Evolutionary conservation across 92 coral and sea anemone genomes (phyloP).

Genomic region (Pocillopora grandis): DNA sequence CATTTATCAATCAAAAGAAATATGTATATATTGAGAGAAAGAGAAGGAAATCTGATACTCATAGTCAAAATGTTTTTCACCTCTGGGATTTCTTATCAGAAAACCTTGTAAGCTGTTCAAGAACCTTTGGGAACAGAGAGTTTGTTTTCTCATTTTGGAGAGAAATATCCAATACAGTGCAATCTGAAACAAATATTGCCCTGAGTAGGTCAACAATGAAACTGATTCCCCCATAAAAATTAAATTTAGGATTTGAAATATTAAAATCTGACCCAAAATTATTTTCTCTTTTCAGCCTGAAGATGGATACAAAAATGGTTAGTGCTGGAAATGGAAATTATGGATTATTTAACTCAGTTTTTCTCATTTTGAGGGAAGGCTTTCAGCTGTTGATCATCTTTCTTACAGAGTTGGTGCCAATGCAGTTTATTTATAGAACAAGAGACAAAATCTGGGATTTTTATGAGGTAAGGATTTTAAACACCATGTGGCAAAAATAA

Average conservation of each 20-base stretch:
- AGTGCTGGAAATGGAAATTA: slow-evolving; percentile 22
- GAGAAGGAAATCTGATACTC: no score
- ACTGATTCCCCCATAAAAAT: no score
- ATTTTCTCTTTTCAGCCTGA: slow-evolving; percentile 41
- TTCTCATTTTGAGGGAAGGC: not conserved
- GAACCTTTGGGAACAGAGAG: no score
- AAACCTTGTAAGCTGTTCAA: no score
- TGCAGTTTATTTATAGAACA: slow-evolving; percentile 90
- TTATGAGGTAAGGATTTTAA: slow-evolving; percentile 78
- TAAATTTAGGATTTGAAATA: no score
- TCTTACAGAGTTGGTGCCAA: slow-evolving; percentile 70
- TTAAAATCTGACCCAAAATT: no score
- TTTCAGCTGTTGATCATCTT: not conserved
- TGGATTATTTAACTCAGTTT: not conserved
- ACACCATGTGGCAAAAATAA: not conserved
- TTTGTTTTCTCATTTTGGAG: no score
- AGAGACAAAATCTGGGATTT: slow-evolving; percentile 91
- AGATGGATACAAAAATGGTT: slow-evolving; percentile 89
- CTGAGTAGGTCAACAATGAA: no score
- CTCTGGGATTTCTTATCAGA: not conserved
- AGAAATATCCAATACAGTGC: no score
- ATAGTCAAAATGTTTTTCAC: not conserved
- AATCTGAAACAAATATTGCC: no score
- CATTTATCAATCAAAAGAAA: no score
- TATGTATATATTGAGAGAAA: no score